A percentile compares a stretch with the other conserved stretches of the same genome.
These are phyloP conservation scores for Ambastaia sidthimunki DNA, from an alignment of 2,797 vertebrate species.

Conservation along the genomic window DNA sequence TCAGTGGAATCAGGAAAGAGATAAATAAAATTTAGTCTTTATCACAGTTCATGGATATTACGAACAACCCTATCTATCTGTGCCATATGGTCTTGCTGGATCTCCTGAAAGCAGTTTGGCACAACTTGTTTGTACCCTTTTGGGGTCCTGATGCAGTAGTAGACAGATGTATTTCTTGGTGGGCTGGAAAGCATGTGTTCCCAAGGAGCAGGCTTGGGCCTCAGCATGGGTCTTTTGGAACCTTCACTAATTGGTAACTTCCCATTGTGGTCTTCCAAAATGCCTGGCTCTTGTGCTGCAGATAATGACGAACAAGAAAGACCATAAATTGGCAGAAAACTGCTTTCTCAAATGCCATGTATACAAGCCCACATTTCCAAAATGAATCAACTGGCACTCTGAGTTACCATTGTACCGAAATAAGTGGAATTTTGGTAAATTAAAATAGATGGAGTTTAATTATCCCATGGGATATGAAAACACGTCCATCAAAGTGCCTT, in stretches of 20 bases:
- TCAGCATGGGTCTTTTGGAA: slow-evolving; percentile 3
- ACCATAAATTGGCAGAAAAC: background rate
- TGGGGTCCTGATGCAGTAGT: slow-evolving; percentile 15
- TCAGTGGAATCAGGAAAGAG: background rate
- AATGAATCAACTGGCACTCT: background rate
- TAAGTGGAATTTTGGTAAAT: background rate
- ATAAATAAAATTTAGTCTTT: background rate
- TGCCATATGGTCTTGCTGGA: slow-evolving; percentile 23
- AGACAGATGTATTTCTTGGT: slow-evolving; percentile 36
- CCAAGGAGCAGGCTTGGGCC: background rate
- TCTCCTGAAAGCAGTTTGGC: slow-evolving; percentile 8
- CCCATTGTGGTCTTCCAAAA: slow-evolving; percentile 24
- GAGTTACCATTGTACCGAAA: background rate
- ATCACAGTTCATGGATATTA: background rate
- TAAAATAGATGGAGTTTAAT: background rate
- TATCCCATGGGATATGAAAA: slow-evolving; percentile 6
- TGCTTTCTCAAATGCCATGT: background rate
- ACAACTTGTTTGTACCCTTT: slow-evolving; percentile 13
- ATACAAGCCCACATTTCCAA: background rate
- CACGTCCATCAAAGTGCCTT: slow-evolving; percentile 10
- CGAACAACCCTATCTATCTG: background rate
- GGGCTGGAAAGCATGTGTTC: slow-evolving; percentile 15
- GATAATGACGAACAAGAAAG: slow-evolving; percentile 3
- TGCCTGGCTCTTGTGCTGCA: background rate
- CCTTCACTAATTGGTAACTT: slow-evolving; percentile 16